These are phyloP conservation scores for Pseudorectes ferrugineus DNA, from an alignment of 2,113 vertebrate species.

Conservation along the genomic window DNA sequence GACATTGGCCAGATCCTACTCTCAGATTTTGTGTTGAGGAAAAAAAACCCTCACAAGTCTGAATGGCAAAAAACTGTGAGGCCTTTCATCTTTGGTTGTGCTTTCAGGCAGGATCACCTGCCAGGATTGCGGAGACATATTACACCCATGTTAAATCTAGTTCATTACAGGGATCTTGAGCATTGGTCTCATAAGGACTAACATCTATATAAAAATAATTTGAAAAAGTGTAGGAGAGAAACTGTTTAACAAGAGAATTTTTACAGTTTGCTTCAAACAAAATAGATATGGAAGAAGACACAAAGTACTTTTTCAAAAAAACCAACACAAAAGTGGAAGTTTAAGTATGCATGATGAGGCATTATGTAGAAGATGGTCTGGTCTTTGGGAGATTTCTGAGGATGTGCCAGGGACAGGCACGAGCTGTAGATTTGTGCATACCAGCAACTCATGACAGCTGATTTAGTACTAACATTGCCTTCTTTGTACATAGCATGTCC, in stretches of 20 bases:
- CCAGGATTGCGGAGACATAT: neutral
- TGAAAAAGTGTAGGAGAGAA: neutral
- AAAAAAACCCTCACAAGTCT: neutral
- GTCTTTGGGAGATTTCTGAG: neutral
- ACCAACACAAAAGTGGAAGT: neutral
- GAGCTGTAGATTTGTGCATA: neutral
- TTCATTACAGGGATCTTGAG: neutral
- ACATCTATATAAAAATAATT: neutral
- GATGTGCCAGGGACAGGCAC: neutral
- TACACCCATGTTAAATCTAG: neutral
- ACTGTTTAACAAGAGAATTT: neutral
- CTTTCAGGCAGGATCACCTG: neutral
- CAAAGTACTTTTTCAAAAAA: neutral
- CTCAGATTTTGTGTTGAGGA: neutral
- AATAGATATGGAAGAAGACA: neutral
- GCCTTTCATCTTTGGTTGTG: neutral
- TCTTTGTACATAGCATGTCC: neutral
- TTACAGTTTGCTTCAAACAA: neutral
- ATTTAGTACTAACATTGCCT: neutral
- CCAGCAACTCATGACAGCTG: neutral
- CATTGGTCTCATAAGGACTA: neutral
- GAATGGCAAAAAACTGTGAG: neutral
- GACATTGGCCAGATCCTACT: neutral
- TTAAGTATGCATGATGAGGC: neutral
- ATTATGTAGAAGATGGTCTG: neutral